Evolutionary conservation across 2,113 vertebrate species (phyloP).

Genomic region (Nothocercus nigrocapillus): DNA sequence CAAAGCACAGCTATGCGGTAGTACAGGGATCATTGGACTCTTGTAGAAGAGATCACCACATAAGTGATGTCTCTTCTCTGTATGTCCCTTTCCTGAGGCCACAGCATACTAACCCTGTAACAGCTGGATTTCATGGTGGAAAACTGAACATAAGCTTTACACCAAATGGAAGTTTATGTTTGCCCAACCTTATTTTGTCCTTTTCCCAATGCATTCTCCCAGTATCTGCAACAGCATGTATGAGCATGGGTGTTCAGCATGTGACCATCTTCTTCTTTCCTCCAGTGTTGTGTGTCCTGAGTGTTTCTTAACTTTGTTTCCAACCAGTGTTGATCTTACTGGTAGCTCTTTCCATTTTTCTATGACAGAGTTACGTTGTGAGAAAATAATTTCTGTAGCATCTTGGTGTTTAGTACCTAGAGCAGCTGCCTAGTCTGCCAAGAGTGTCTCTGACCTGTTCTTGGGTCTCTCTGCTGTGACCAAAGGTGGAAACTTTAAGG

Average conservation of each 20-base stretch:
- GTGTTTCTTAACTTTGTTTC: neutral
- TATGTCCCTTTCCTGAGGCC: neutral
- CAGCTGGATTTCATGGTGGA: neutral
- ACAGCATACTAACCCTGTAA: neutral
- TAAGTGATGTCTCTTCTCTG: neutral
- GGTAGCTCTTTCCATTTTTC: neutral
- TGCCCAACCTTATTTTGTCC: neutral
- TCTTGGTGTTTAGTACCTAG: neutral
- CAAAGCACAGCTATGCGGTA: neutral
- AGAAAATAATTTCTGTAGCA: neutral
- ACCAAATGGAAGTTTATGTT: neutral
- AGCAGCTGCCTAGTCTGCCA: neutral
- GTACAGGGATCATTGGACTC: neutral
- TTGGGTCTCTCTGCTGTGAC: accelerated
- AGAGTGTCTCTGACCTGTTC: neutral
- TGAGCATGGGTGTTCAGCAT: neutral
- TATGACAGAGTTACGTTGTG: neutral
- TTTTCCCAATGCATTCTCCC: neutral
- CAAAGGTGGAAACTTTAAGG: neutral
- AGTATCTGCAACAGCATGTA: neutral
- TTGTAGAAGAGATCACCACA: neutral
- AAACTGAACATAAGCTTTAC: neutral
- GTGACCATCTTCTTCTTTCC: neutral
- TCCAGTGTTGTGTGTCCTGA: neutral
- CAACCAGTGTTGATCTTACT: accelerated